phyloP scores from a whole-genome alignment of 2,797 vertebrate genomes.

The Chloroceryle amazona region DNA sequence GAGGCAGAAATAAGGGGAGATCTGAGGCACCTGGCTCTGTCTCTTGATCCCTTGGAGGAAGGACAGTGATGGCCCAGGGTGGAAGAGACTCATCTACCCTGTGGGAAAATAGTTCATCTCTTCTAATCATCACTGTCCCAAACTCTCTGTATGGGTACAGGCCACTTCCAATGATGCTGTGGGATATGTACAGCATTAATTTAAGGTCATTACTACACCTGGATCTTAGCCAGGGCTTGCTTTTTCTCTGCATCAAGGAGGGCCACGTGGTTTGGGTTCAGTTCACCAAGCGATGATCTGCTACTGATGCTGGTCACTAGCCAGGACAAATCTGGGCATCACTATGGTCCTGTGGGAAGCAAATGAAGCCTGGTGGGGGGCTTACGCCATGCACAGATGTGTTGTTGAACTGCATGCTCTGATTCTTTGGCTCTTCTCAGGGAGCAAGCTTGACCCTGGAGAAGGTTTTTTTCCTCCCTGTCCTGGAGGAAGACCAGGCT shows the following conservation, averaged over 20 bases:
- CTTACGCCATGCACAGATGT: not conserved
- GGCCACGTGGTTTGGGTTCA: not conserved
- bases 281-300: not conserved
- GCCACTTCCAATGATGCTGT: not conserved
- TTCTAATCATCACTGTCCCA: not conserved
- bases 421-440: not conserved
- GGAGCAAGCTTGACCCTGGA: not conserved
- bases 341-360: not conserved
- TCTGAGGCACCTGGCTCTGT: not conserved
- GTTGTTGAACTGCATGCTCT: not conserved
- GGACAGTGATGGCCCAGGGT: not conserved
- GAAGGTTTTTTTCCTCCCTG: not conserved
- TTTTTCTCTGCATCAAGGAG: not conserved
- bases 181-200: not conserved
- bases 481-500: not conserved
- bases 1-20: not conserved
- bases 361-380: not conserved
- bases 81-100: not conserved
- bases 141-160: not conserved
- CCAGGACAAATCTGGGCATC: not conserved
- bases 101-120: not conserved
- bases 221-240: not conserved
- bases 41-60: not conserved
- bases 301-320: not conserved
- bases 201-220: not conserved